phyloP scores from a whole-genome alignment of 2,888 invertebrate species.

The Hydraecia micacea region DNA sequence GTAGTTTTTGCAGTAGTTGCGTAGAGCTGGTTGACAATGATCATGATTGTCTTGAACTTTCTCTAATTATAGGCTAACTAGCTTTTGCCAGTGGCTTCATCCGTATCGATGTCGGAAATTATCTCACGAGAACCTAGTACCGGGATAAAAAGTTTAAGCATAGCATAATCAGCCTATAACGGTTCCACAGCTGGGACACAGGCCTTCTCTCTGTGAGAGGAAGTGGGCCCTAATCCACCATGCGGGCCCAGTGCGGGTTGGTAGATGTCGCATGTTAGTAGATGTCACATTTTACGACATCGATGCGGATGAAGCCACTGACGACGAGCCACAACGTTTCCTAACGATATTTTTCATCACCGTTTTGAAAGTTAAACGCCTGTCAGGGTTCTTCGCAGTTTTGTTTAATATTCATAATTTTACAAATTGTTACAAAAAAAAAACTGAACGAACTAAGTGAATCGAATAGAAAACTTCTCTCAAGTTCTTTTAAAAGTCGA shows the following conservation, averaged over 20 bases:
- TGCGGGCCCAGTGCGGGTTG: not conserved
- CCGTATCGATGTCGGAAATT: not conserved
- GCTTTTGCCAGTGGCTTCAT: not conserved
- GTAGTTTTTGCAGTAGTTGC: constrained; percentile 3
- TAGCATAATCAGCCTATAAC: not conserved
- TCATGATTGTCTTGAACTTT: constrained; percentile 2
- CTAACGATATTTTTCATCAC: not conserved
- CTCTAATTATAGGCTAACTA: not conserved
- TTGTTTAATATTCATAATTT: not conserved
- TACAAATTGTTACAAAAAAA: not conserved
- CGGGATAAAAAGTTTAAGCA: not conserved
- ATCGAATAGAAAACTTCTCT: not conserved
- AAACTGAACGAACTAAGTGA: not conserved
- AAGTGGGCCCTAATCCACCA: not conserved
- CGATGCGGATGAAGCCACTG: no score
- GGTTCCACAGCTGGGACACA: not conserved
- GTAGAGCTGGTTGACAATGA: constrained; percentile 1
- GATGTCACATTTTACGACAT: not conserved
- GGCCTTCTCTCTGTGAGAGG: not conserved
- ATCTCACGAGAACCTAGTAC: not conserved
- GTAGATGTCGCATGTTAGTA: not conserved
- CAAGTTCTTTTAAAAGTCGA: not conserved
- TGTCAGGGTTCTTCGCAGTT: not conserved
- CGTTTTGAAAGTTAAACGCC: not conserved
- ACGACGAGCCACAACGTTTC: no score